Base-by-base conservation (phyloP, 37 sponge, comb jelly and placozoan genomes). In the Ephydatia muelleri region DNA sequence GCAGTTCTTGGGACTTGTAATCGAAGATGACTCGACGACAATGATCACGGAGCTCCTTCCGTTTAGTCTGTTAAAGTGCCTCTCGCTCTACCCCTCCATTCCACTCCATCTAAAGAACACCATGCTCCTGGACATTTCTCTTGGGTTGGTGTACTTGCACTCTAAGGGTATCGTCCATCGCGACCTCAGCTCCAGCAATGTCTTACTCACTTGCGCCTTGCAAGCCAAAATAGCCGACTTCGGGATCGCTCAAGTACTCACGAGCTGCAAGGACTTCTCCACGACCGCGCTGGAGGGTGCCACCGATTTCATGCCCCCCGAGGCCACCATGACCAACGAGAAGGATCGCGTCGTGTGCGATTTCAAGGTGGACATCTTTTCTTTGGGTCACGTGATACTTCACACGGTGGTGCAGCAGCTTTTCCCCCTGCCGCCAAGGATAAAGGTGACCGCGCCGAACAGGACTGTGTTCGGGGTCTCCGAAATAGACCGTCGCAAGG, bases 181-280 rank as follows among this genome's bases (percentile, higher is more conserved):
- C 29, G 76, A 49, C 2, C 68, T 87, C 77, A 49, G 49, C 43
- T 38, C 88, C 11, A 66, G 68, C 36, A 82, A 82, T 35, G 64
- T 87, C 23, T 49, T 87, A 27, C 88, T 87, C 31, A 87, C 88
- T 22, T 33, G 23, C 35, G 27, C 76, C 21, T 57, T 87, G 49
- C 88, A 87, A 22, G 88, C 78, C 69, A 87, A 87, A 70, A 81
- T 87, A 21, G 79, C 79, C 3, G 86, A 78, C 38, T 32, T 57
- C 19, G 57, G 57, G 19, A 57, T 57, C 57, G 57, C 57, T 14
- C 9, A 57, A 57, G 57, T 57, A 1, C 57, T 57, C 57, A 57
- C 57, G 16, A 57, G 57, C 19, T 57, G 57, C 57, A 14, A 57
- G 0, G 57, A 57, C 16, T 57, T 57, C 57, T 1, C 57, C 16